Conservation (phyloP, 2,113 vertebrate species). For the Xenopus laevis region DNA sequence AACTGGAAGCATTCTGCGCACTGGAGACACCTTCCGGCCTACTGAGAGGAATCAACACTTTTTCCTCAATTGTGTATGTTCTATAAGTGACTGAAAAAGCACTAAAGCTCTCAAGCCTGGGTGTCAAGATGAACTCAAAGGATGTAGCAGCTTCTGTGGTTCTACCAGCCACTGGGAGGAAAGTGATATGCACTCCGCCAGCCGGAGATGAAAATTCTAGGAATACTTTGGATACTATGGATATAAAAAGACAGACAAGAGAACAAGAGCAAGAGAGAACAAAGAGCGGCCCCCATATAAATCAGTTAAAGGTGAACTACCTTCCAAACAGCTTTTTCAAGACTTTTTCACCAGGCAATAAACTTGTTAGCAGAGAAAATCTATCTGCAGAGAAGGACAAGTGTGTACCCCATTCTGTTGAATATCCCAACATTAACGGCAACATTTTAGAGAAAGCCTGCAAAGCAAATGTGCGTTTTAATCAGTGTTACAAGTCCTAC, state of each 20-base stretch:
- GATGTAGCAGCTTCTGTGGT: constrained; percentile 59
- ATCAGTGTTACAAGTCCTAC: constrained; percentile 59
- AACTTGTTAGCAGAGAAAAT: constrained; percentile 56
- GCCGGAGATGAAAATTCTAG: constrained; percentile 58
- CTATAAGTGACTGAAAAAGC: constrained; percentile 51
- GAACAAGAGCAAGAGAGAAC: constrained; percentile 45
- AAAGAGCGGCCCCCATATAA: constrained; percentile 44
- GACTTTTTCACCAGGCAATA: constrained; percentile 53
- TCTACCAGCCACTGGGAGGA: constrained; percentile 54
- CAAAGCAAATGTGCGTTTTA: constrained; percentile 49
- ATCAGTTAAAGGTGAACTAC: constrained; percentile 48
- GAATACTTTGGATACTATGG: constrained; percentile 53
- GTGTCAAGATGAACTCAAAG: constrained; percentile 72
- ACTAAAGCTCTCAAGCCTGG: constrained; percentile 34
- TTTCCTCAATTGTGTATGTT: constrained; percentile 33
- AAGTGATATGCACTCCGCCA: constrained; percentile 56
- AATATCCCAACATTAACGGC: constrained; percentile 62
- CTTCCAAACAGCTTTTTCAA: constrained; percentile 51
- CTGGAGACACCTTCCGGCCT: constrained; percentile 9
- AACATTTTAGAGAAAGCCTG: constrained; percentile 50
- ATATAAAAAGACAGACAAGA: constrained; percentile 52
- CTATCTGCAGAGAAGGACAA: constrained; percentile 55
- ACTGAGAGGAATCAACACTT: constrained; percentile 15
- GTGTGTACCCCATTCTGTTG: constrained; percentile 54
- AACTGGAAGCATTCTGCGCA: constrained; percentile 6